Percentiles rank a stretch among this genome's conserved stretches.
Conservation (phyloP, 2,888 invertebrate genomes). For the Drosophila lutescens region DNA sequence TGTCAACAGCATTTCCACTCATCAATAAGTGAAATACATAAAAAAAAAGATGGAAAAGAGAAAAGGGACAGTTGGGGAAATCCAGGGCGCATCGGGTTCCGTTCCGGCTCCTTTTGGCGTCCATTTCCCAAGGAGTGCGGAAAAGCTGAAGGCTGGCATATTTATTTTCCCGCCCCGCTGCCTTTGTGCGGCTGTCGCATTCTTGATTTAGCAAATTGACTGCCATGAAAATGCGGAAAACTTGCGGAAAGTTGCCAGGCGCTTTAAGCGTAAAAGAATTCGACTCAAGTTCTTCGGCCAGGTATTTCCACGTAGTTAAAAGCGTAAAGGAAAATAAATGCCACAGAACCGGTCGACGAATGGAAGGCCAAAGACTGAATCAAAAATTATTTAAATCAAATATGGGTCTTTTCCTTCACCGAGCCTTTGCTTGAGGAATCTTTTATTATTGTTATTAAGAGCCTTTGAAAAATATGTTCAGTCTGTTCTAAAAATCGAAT, state of each 20-base stretch:
- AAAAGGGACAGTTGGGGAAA: background rate
- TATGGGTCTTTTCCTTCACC: background rate
- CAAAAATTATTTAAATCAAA: background rate
- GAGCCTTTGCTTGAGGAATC: background rate
- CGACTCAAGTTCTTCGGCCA: constrained; percentile 19
- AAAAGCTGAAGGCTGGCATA: constrained; percentile 42
- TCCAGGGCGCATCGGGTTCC: constrained; percentile 44
- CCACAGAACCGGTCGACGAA: background rate
- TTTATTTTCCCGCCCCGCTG: constrained; percentile 24
- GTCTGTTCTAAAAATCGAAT: no score
- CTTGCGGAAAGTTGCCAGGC: constrained; percentile 36
- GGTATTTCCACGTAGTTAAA: constrained; percentile 25
- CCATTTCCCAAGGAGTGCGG: constrained; percentile 21
- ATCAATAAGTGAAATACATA: constrained; percentile 62
- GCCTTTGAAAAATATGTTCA: background rate
- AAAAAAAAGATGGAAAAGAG: background rate
- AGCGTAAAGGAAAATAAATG: background rate
- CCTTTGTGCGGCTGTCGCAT: constrained; percentile 37
- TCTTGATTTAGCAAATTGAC: constrained; percentile 49
- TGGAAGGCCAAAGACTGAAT: background rate
- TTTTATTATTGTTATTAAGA: no score
- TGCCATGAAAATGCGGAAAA: constrained; percentile 45
- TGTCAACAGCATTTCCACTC: constrained; percentile 73
- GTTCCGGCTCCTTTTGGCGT: constrained; percentile 14
- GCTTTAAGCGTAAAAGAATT: constrained; percentile 37